A percentile compares a stretch with the other conserved stretches of the same genome.
Conservation (phyloP, 2,888 invertebrate species). For the Allygus modestus region DNA sequence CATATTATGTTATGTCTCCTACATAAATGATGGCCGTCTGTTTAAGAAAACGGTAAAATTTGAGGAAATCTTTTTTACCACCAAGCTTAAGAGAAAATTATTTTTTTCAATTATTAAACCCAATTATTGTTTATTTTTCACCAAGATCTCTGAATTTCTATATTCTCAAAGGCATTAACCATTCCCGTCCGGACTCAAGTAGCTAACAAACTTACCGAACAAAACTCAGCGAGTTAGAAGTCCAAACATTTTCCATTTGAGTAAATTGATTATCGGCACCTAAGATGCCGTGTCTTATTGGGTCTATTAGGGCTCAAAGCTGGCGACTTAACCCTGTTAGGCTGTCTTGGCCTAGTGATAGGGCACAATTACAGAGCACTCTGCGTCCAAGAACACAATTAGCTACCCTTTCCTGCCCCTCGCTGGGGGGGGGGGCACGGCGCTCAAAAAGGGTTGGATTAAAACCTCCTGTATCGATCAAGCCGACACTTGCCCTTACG, state of each 20-base stretch:
- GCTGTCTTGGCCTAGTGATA: constrained; percentile 52
- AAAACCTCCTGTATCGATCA: constrained; percentile 46
- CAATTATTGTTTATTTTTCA: no score
- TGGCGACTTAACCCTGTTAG: constrained; percentile 36
- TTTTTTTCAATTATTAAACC: no score
- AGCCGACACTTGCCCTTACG: constrained; percentile 29
- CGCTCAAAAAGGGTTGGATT: constrained; percentile 53
- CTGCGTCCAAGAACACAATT: constrained; percentile 51
- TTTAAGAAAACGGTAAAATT: no score
- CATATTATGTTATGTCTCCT: no score
- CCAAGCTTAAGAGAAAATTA: no score
- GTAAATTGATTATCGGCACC: constrained; percentile 24
- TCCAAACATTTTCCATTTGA: background rate
- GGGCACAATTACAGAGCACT: constrained; percentile 40
- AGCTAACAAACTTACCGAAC: constrained; percentile 19
- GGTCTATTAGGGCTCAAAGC: constrained; percentile 55
- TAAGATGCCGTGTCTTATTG: constrained; percentile 42
- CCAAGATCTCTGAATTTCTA: no score
- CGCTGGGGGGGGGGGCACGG: constrained; percentile 1
- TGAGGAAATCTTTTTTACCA: no score
- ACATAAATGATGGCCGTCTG: no score
- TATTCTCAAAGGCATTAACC: no score
- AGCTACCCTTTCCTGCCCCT: constrained; percentile 48
- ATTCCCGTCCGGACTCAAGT: no score
- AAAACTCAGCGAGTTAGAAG: background rate